A percentile compares a stretch with the other conserved stretches of the same genome.
Conservation (phyloP, 2,113 vertebrate genomes). For the Plectropomus leopardus region DNA sequence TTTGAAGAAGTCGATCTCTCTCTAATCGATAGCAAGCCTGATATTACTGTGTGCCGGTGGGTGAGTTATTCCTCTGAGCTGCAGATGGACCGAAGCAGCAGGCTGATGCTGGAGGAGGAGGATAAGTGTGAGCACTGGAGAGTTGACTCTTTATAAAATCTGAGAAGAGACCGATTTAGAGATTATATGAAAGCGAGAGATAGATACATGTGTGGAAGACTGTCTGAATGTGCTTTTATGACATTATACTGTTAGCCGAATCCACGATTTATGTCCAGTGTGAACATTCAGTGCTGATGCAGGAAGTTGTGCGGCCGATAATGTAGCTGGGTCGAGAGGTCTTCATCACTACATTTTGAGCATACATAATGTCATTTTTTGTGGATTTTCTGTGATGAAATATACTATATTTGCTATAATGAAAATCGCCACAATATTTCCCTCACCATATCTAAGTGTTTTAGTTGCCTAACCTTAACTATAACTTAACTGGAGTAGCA, state of each 20-base stretch:
- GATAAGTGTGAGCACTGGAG: conserved; percentile 39
- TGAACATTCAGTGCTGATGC: too few species aligned
- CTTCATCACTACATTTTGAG: too few species aligned
- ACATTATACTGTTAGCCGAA: background rate
- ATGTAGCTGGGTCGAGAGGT: too few species aligned
- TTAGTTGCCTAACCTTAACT: too few species aligned
- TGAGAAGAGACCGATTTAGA: conserved; percentile 10
- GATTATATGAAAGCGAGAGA: conserved; percentile 8
- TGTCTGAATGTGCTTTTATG: background rate
- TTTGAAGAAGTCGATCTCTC: conserved; percentile 42
- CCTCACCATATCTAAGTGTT: too few species aligned
- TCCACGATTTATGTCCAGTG: too few species aligned
- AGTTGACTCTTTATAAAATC: conserved; percentile 43
- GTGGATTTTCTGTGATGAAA: too few species aligned
- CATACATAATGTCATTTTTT: too few species aligned
- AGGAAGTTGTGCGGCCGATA: too few species aligned
- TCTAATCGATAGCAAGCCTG: conserved; percentile 48
- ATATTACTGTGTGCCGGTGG: conserved; percentile 33
- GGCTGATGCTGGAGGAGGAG: background rate
- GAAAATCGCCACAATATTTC: too few species aligned
- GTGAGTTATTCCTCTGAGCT: conserved; percentile 57
- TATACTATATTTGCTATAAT: too few species aligned
- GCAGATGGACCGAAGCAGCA: background rate
- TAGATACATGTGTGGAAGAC: background rate
- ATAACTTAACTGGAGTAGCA: too few species aligned